phyloP scores from a whole-genome alignment of 2,888 invertebrate genomes.

The Clistopyga incitator region DNA sequence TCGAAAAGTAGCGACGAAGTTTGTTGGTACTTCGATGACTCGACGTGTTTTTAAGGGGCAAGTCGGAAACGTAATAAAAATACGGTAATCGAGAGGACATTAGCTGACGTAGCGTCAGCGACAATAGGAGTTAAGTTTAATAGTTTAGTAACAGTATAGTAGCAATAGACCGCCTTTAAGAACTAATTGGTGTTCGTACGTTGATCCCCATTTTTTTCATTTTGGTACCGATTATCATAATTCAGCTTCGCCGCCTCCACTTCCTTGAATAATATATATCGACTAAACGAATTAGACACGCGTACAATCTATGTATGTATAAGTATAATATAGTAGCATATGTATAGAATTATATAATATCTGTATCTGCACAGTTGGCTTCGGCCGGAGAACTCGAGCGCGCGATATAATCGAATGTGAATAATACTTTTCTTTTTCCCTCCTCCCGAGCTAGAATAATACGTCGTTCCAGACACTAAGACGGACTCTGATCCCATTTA shows the following conservation, averaged over 20 bases:
- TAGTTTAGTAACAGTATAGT: conserved; percentile 74
- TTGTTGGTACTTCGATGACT: background rate
- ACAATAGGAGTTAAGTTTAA: conserved; percentile 45
- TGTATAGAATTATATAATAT: conserved; percentile 27
- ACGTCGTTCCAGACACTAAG: conserved; percentile 13
- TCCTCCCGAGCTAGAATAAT: background rate
- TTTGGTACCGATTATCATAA: conserved; percentile 81
- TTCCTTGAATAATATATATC: conserved; percentile 11
- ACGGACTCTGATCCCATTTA: conserved; percentile 22
- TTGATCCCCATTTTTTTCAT: conserved; percentile 82
- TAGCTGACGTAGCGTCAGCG: conserved; percentile 34
- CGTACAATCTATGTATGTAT: conserved; percentile 46
- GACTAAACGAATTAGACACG: conserved; percentile 53
- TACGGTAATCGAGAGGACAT: conserved; percentile 18
- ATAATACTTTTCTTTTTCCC: conserved; percentile 53
- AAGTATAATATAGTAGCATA: conserved; percentile 33
- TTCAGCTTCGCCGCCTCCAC: conserved; percentile 34
- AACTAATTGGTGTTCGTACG: conserved; percentile 84
- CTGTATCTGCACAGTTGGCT: conserved; percentile 44
- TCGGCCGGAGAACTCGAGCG: conserved; percentile 39
- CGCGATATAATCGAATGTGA: conserved; percentile 50
- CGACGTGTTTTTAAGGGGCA: background rate
- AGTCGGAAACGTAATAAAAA: background rate
- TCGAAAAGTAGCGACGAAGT: background rate
- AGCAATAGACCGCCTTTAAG: conserved; percentile 82